Evolutionary conservation across 2,113 vertebrate genomes (phyloP), one percentile per base, ranked within the genome.

Genomic region (Tretioscincus oriximinensis): DNA sequence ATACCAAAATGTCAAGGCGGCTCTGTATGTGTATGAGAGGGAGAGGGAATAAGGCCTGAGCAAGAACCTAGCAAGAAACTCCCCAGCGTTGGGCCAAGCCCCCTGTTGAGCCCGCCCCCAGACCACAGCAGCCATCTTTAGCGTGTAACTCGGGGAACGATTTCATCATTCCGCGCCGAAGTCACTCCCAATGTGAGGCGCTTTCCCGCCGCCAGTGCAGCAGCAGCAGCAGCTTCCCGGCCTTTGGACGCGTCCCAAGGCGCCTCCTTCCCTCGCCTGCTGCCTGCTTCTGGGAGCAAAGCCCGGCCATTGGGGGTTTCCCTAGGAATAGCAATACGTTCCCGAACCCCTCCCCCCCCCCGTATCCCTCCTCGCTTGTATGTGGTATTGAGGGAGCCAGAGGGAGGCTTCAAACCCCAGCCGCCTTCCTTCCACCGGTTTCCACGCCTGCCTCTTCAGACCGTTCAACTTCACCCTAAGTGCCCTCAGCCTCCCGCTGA

Each of bases 11-110:
- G 18, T 63, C 54, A 71, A 84, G 84, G 80, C 41, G n/a, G 20
- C 67, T 20, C 10, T 91, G 73, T 82, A 61, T 9, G 24, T 47
- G 77, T 70, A 7, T 35, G 87, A 41, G 35, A 41, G 35, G 2
- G 35, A 41, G 5, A 41, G 35, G 5, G 83, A 82, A 84, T 77
- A 84, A 58, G 45, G 85, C 84, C 90, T 0, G 68, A 14, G 82
- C 84, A 90, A n/a, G 88, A 92, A 84, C 92, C 90, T 93, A 93
- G 92, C 92, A 93, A 93, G 91, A 92, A 86, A 88, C 87, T 86
- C 87, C 88, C 81, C 73, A 86, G 85, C 35, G 87, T 16, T 79
- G 87, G 78, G 70, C 61, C 63, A 28, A 76, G 88, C 67, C 80
- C 84, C 88, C 88, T 92, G 89, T 89, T 79, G 90, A 89, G 90